phyloP scores from a whole-genome alignment of 2,888 invertebrate species.

The Tachina grossa region DNA sequence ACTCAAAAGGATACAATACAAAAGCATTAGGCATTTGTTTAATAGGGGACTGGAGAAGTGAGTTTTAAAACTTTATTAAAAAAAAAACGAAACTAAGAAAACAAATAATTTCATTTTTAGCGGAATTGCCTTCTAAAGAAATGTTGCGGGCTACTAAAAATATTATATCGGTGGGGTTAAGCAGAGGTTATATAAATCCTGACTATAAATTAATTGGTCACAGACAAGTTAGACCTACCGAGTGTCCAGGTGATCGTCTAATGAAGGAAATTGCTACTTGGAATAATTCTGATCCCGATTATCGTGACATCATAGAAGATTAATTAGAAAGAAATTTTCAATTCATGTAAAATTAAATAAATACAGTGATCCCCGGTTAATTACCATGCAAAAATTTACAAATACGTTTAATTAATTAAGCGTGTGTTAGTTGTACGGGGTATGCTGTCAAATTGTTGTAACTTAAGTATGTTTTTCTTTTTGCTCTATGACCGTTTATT shows the following conservation, averaged over 20 bases:
- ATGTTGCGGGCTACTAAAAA: slow-evolving; percentile 85
- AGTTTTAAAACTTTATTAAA: slow-evolving; percentile 77
- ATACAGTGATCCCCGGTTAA: no score
- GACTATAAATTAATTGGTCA: slow-evolving; percentile 87
- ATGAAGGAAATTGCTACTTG: slow-evolving; percentile 86
- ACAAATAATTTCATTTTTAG: slow-evolving; percentile 79
- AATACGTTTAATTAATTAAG: no score
- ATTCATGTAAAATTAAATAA: not conserved
- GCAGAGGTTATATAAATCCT: slow-evolving; percentile 85
- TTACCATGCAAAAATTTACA: no score
- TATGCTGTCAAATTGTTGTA: no score
- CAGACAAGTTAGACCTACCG: slow-evolving; percentile 85
- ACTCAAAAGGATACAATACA: slow-evolving; percentile 87
- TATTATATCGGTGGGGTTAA: slow-evolving; percentile 86
- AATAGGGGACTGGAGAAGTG: slow-evolving; percentile 89
- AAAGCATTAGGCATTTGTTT: slow-evolving; percentile 88
- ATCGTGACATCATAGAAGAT: slow-evolving; percentile 75
- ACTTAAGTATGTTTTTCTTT: no score
- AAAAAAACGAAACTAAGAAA: slow-evolving; percentile 7
- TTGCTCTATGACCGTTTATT: no score
- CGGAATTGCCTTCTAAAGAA: slow-evolving; percentile 84
- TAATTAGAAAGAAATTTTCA: slow-evolving; percentile 37
- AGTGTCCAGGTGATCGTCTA: slow-evolving; percentile 87
- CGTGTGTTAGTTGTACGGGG: no score
- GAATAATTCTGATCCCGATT: slow-evolving; percentile 84